These are phyloP conservation scores for Dolichallabes microphthalmus DNA, from an alignment of 2,113 vertebrate species.

Conservation along the genomic window DNA sequence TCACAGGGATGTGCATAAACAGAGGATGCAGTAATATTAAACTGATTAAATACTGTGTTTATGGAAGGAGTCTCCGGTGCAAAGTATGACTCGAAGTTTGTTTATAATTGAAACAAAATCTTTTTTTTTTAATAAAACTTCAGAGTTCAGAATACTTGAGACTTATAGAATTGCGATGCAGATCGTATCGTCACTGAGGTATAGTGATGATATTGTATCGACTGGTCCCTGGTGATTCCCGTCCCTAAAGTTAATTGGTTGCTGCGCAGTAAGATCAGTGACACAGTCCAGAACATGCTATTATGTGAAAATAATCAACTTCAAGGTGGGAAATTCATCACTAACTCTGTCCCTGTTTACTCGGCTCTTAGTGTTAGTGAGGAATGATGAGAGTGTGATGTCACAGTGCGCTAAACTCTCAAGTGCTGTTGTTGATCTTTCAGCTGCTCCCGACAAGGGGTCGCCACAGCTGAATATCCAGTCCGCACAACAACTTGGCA, in stretches of 20 bases:
- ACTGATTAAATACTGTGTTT: not conserved
- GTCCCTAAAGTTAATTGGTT: not conserved
- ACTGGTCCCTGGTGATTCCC: too few species aligned
- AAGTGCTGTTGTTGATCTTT: too few species aligned
- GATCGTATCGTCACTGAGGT: too few species aligned
- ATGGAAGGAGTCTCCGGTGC: not conserved
- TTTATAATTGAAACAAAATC: too few species aligned
- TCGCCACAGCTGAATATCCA: too few species aligned
- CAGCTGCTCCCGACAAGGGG: too few species aligned
- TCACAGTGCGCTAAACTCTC: not conserved
- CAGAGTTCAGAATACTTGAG: too few species aligned
- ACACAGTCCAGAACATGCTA: not conserved
- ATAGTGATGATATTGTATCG: too few species aligned
- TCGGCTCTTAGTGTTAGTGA: not conserved
- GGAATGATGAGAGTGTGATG: not conserved
- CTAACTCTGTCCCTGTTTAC: not conserved
- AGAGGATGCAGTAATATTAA: not conserved
- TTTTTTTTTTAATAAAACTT: too few species aligned
- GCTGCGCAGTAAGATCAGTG: not conserved
- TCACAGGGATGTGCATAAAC: not conserved
- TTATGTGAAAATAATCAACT: not conserved
- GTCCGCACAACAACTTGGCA: too few species aligned
- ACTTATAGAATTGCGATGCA: too few species aligned
- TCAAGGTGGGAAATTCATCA: not conserved
- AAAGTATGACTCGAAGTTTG: too few species aligned